A percentile compares a stretch with the other conserved stretches of the same genome.
phyloP scores from a whole-genome alignment of 2,888 invertebrate species.

The Thereva unica region DNA sequence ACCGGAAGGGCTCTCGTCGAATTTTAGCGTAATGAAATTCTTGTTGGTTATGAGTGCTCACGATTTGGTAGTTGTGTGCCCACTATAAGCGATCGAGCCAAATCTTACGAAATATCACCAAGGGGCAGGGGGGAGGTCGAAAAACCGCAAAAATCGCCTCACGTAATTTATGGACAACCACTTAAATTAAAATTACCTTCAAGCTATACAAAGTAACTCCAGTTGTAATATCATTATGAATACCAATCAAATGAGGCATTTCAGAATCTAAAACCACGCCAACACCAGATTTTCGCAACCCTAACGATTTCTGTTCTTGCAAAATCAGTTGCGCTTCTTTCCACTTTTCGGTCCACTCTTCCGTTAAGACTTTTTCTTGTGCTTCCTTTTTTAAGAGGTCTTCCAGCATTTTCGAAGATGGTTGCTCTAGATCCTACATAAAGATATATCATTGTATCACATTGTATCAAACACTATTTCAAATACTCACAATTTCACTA shows the following conservation, averaged over 20 bases:
- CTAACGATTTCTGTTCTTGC: slow-evolving; percentile 85
- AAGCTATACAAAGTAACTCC: slow-evolving; percentile 90
- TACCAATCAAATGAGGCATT: slow-evolving; percentile 89
- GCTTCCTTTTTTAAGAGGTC: slow-evolving; percentile 89
- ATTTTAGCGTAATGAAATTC: too few relatives aligned
- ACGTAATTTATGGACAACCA: too few relatives aligned
- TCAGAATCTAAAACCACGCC: slow-evolving; percentile 90
- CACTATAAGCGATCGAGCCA: too few relatives aligned
- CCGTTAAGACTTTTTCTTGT: slow-evolving; percentile 84
- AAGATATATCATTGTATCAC: slow-evolving; percentile 15
- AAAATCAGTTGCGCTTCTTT: slow-evolving; percentile 85
- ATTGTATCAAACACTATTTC: neutral
- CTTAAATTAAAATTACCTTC: slow-evolving; percentile 63
- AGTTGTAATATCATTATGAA: slow-evolving; percentile 89
- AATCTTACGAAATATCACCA: too few relatives aligned
- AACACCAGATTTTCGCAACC: slow-evolving; percentile 82
- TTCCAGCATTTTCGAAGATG: slow-evolving; percentile 72
- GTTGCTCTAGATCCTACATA: slow-evolving; percentile 62
- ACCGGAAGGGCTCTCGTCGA: too few relatives aligned
- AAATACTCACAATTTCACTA: slow-evolving; percentile 65
- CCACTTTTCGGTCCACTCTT: slow-evolving; percentile 95
- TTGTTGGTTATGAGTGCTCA: too few relatives aligned
- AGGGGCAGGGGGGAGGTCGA: too few relatives aligned
- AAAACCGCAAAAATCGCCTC: slow-evolving; percentile 1
- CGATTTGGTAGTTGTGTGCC: too few relatives aligned